Evolutionary conservation across 1,140 invertebrate genomes (phyloP).

Genomic region (Conus betulinus): DNA sequence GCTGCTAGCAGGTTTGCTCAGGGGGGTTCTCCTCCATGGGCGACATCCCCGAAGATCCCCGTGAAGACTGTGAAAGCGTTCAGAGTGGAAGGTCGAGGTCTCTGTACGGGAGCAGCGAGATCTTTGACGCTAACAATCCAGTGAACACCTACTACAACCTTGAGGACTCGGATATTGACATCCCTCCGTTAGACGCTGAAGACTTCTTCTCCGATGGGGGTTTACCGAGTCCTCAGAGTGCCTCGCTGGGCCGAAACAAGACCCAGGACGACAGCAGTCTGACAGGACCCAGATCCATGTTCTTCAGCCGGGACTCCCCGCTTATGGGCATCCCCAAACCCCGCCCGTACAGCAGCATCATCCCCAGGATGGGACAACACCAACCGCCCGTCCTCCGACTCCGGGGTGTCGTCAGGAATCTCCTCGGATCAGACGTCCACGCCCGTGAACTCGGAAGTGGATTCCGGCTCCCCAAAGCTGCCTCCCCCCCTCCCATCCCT

Average conservation of each 20-base stretch:
- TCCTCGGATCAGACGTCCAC: conserved; percentile 26
- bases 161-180: conserved; percentile 60
- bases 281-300: conserved; percentile 13
- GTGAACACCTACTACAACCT: conserved; percentile 48
- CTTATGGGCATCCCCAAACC: conserved; percentile 20
- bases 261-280: conserved; percentile 31
- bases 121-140: conserved; percentile 47
- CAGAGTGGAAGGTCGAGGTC: conserved; percentile 55
- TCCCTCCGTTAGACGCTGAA: conserved; percentile 56
- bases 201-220: conserved; percentile 59
- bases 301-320: conserved; percentile 24
- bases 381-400: conserved; percentile 25
- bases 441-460: conserved; percentile 26
- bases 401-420: conserved; percentile 28
- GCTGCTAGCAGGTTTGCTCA: neutral
- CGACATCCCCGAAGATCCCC: conserved; percentile 46
- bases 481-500: conserved; percentile 35
- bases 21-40: conserved; percentile 38
- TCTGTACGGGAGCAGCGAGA: conserved; percentile 62
- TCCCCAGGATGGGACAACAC: conserved; percentile 5
- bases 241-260: conserved; percentile 8
- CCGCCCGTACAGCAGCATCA: conserved; percentile 48
- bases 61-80: conserved; percentile 48
- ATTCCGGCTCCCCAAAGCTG: conserved; percentile 38
- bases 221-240: conserved; percentile 53